Conservation (phyloP, 2,797 vertebrate species). For the Balearica regulorum region DNA sequence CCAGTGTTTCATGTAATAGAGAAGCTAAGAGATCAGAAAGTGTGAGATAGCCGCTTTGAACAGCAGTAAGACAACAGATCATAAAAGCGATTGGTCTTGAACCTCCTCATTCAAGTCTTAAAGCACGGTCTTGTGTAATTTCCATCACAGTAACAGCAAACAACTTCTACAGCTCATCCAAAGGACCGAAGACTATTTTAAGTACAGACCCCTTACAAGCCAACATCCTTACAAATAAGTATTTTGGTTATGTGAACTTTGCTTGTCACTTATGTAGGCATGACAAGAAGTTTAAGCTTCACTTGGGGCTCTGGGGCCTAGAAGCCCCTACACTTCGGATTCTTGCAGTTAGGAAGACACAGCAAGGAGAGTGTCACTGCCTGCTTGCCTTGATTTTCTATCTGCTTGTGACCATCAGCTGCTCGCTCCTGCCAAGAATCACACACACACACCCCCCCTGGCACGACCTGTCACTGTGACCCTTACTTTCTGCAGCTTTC, state of each 20-base stretch:
- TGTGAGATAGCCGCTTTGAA: neutral
- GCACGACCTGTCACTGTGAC: neutral
- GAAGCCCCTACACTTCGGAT: neutral
- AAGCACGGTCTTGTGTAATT: neutral
- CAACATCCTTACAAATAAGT: neutral
- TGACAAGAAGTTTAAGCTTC: neutral
- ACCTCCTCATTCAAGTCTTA: neutral
- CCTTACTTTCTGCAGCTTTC: neutral
- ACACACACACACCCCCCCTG: neutral
- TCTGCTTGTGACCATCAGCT: neutral
- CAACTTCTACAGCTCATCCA: neutral
- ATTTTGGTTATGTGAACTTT: neutral
- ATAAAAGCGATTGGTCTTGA: neutral
- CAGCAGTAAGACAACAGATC: neutral
- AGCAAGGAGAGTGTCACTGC: neutral
- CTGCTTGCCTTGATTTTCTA: rapidly evolving
- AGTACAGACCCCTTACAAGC: neutral
- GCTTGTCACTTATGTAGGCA: neutral
- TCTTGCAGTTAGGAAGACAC: neutral
- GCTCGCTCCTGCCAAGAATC: neutral
- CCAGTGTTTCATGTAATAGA: neutral
- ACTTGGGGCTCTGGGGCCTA: neutral
- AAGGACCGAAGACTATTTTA: neutral
- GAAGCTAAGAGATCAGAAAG: neutral
- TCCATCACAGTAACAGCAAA: neutral